These are phyloP conservation scores for Onychomys arenicola DNA, from an alignment of 2,797 vertebrate genomes.

Conservation along the genomic window DNA sequence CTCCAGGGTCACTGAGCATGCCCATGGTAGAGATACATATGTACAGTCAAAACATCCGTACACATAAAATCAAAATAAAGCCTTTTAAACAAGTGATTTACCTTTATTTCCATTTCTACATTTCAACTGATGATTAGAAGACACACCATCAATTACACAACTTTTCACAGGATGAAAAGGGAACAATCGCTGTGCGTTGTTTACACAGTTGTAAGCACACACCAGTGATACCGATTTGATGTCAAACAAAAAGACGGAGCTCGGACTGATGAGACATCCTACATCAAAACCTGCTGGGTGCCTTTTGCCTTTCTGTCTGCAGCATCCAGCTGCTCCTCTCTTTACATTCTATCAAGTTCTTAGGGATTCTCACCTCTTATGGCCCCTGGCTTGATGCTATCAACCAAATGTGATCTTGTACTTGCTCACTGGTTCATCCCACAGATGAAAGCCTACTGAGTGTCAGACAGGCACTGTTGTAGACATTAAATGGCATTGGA, in stretches of 20 bases:
- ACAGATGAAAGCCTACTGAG: neutral
- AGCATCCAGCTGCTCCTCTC: neutral
- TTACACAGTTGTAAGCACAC: neutral
- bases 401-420: neutral
- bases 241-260: neutral
- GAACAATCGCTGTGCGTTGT: neutral
- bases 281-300: neutral
- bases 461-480: neutral
- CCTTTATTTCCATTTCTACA: constrained; percentile 45
- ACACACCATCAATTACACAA: constrained; percentile 11
- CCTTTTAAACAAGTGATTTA: neutral
- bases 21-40: neutral
- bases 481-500: neutral
- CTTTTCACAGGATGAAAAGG: neutral
- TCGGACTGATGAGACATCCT: neutral
- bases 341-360: neutral
- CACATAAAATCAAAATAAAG: neutral
- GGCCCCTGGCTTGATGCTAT: neutral
- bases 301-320: neutral
- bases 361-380: neutral
- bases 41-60: neutral
- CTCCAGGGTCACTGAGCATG: neutral
- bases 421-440: neutral
- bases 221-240: neutral
- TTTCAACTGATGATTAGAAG: constrained; percentile 28